phyloP scores from a whole-genome alignment of 2,888 invertebrate genomes.

The Diachrysia chrysitis region DNA sequence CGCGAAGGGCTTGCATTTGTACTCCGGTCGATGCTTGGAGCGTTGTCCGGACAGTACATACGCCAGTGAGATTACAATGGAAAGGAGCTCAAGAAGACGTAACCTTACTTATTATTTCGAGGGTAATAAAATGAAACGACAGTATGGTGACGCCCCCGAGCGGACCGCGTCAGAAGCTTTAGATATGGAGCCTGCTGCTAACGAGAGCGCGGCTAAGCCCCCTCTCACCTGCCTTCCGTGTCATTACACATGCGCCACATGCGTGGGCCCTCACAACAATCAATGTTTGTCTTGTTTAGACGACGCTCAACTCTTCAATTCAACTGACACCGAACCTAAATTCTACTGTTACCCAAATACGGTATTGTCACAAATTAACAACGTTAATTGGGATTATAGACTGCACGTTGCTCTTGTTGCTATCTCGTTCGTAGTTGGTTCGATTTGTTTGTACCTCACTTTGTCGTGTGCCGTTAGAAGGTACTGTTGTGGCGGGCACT shows the following conservation, averaged over 20 bases:
- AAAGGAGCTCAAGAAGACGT: conserved; percentile 81
- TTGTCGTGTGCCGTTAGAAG: conserved; percentile 71
- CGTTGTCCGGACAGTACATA: conserved; percentile 89
- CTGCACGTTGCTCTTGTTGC: conserved; percentile 80
- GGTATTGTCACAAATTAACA: conserved; percentile 80
- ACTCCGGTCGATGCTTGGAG: conserved; percentile 89
- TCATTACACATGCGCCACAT: conserved; percentile 93
- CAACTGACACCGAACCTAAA: conserved; percentile 78
- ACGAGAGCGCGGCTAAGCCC: conserved; percentile 61
- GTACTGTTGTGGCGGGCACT: conserved; percentile 73
- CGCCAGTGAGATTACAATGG: conserved; percentile 79
- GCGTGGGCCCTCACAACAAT: conserved; percentile 91
- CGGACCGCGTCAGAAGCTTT: conserved; percentile 74
- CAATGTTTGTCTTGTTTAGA: conserved; percentile 92
- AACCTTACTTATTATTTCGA: conserved; percentile 79
- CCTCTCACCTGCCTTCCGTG: conserved; percentile 90
- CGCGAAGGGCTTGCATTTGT: conserved; percentile 89
- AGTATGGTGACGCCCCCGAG: conserved; percentile 61
- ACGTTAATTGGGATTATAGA: conserved; percentile 83
- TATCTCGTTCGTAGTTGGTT: conserved; percentile 72
- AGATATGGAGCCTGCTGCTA: conserved; percentile 75
- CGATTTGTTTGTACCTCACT: conserved; percentile 70
- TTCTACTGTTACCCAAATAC: conserved; percentile 87
- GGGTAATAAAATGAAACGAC: conserved; percentile 73
- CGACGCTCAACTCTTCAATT: conserved; percentile 89